Conservation (phyloP, 53 echinoderm and acorn worm genomes). For the Paracentrotus lividus region DNA sequence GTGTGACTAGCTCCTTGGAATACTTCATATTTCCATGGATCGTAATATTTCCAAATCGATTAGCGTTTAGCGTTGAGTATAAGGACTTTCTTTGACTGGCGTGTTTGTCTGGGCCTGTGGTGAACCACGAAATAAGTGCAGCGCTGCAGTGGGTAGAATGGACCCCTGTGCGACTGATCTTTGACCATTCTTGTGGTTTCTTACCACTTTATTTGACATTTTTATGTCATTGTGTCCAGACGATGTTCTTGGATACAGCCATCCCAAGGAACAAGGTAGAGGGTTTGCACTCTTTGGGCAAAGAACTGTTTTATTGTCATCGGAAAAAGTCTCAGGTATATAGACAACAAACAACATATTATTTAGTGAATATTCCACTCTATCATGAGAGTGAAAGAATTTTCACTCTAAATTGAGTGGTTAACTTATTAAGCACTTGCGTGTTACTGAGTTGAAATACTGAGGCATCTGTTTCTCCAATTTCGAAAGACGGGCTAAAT, state of each 20-base stretch:
- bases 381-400: too few relatives aligned
- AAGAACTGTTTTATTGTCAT: not conserved
- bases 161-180: not conserved
- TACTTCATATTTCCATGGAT: too few relatives aligned
- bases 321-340: not conserved
- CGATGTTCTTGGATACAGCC: not conserved
- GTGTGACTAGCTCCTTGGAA: too few relatives aligned
- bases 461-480: too few relatives aligned
- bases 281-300: not conserved
- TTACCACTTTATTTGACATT: not conserved
- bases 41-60: not conserved
- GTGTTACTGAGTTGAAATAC: too few relatives aligned
- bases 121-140: slow-evolving; percentile 26
- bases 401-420: too few relatives aligned
- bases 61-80: not conserved
- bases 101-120: not conserved
- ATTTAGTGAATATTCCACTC: too few relatives aligned
- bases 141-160: not conserved
- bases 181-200: slow-evolving; percentile 13
- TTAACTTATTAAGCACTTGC: too few relatives aligned
- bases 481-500: too few relatives aligned
- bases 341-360: too few relatives aligned
- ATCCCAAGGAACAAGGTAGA: not conserved
- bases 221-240: not conserved
- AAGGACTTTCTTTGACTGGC: not conserved